Base-by-base conservation (phyloP, 2,888 invertebrate species). In the Rhingia campestris region DNA sequence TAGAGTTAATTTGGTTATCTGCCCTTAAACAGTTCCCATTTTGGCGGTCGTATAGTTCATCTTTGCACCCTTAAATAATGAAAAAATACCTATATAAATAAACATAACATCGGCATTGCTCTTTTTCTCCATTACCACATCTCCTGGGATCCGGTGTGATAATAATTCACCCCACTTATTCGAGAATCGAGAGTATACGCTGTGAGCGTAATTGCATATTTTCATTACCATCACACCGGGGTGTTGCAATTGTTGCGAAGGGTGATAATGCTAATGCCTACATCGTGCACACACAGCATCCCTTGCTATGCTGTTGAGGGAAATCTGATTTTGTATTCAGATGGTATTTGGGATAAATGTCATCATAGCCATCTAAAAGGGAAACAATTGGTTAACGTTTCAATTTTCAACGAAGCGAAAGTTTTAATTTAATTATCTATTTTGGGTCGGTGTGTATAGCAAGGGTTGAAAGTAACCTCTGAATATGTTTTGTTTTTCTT, bases 1-100 rank as follows among this genome's bases (percentile, higher is more conserved):
- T 87, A 87, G 86, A 87, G 81, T 87, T 86, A 87, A 87, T 86
- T 87, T 87, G 84, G 87, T 86, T 87, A 87, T 87, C 86, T 85
- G 79, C 73, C 82, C 82, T 85, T 70, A 76, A 81, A 80, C 85
- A 81, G 80, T 63, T 61, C 22, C 51, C 39, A 58, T 79, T 80
- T 22, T 61, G 58, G 59, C 70, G 49, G 80, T 49, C 6, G 30
- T 49, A n/a, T 70, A 80, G 64, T 79, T 80, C 64, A 75, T 74
- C 74, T 75, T 37, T 41, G 37, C 74, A 80, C 79, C 84, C 84
- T 49, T 66, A 58, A 74, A 69, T 58, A 64, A 56, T 32, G 45
- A 51, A 67, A 72, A 66, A 63, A 73, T 53, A 64, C 67, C 51
- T 47, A 64, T 69, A 58, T 74, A 84, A 84, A 79, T 80, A 84